Evolutionary conservation across 2,113 vertebrate species (phyloP).

Genomic region (Macrotus californicus): DNA sequence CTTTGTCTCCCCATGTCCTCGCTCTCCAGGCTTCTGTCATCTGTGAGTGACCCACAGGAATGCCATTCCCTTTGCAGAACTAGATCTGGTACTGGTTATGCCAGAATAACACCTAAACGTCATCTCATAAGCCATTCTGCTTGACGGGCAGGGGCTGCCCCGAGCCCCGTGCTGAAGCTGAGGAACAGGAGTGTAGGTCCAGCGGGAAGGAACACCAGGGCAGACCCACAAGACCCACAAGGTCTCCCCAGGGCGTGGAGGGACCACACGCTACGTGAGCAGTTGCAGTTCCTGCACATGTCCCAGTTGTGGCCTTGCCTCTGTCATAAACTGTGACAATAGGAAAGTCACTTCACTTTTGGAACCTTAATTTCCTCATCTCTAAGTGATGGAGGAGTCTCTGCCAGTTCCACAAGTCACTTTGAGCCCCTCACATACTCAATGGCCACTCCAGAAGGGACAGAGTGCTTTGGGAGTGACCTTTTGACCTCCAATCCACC

Average conservation of each 20-base stretch:
- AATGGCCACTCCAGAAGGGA: neutral
- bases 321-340: neutral
- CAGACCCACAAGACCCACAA: accelerated
- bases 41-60: neutral
- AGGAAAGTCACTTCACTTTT: neutral
- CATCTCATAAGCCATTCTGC: neutral
- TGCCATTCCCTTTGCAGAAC: neutral
- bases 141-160: neutral
- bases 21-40: neutral
- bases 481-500: neutral
- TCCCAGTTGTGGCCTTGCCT: neutral
- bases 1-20: neutral
- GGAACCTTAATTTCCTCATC: neutral
- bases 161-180: neutral
- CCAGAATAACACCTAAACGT: neutral
- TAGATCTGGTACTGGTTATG: accelerated
- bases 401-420: neutral
- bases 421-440: neutral
- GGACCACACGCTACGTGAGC: accelerated
- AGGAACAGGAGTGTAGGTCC: neutral
- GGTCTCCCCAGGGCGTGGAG: accelerated
- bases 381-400: neutral
- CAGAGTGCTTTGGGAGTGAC: neutral
- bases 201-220: neutral
- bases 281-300: neutral